Conservation (phyloP, 2,113 vertebrate genomes). For the Silurus meridionalis region DNA sequence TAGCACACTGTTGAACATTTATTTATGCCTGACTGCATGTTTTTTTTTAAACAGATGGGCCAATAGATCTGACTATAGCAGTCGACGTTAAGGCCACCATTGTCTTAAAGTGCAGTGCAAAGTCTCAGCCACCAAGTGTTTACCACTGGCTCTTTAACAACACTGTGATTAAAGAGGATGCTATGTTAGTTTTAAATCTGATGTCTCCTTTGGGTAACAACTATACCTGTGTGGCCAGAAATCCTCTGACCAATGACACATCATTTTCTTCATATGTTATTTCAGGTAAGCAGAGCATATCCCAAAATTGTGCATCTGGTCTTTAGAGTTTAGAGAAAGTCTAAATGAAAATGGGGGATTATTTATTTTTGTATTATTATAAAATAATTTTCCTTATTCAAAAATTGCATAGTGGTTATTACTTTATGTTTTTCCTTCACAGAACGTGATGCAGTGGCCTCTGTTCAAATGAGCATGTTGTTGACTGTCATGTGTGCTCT, state of each 20-base stretch:
- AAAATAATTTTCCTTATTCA: background rate
- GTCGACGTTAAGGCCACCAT: background rate
- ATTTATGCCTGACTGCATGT: background rate
- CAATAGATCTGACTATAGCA: slow-evolving; percentile 37
- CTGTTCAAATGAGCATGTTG: slow-evolving; percentile 11
- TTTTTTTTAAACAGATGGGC: slow-evolving; percentile 42
- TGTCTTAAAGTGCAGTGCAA: slow-evolving; percentile 43
- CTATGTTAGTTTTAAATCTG: slow-evolving; percentile 39
- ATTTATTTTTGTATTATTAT: too few relatives aligned
- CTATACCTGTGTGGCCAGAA: slow-evolving; percentile 68
- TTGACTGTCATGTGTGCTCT: slow-evolving; percentile 11
- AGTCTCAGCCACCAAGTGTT: slow-evolving; percentile 59
- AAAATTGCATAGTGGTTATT: background rate
- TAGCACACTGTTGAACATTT: background rate
- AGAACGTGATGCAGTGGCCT: slow-evolving; percentile 3
- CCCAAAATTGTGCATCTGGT: background rate
- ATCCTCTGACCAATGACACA: slow-evolving; percentile 65
- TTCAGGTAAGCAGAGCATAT: slow-evolving; percentile 36
- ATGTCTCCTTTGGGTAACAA: background rate
- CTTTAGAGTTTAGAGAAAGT: background rate
- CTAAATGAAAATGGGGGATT: background rate
- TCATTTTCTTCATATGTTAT: slow-evolving; percentile 35
- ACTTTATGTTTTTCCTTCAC: slow-evolving; percentile 6
- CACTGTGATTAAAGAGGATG: rapidly evolving
- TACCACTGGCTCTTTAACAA: slow-evolving; percentile 60